Percentiles rank a stretch among this genome's conserved stretches.
Conservation (phyloP, 2,888 invertebrate species). For the Drosophila borealis region DNA sequence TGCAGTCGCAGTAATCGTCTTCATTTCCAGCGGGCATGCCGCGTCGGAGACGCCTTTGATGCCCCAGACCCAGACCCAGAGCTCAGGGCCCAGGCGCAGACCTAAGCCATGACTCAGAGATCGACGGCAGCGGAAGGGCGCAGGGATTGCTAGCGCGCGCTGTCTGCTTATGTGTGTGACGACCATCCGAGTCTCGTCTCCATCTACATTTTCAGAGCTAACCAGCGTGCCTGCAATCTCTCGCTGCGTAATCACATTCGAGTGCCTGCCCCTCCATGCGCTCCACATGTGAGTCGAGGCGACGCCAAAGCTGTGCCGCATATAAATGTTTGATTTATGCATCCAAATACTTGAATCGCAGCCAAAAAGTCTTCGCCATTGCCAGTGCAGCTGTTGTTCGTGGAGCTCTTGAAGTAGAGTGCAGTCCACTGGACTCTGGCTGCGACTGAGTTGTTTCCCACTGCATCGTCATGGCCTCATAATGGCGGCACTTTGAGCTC, state of each 20-base stretch:
- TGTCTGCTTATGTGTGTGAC: constrained; percentile 59
- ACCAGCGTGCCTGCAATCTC: constrained; percentile 71
- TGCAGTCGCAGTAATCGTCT: constrained; percentile 77
- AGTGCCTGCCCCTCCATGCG: constrained; percentile 60
- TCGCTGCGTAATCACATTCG: constrained; percentile 80
- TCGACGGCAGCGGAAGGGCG: constrained; percentile 28
- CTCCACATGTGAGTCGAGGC: constrained; percentile 72
- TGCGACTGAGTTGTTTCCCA: constrained; percentile 29
- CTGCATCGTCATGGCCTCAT: constrained; percentile 38
- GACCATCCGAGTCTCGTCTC: constrained; percentile 54
- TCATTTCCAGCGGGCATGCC: constrained; percentile 73
- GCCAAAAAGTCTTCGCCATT: constrained; percentile 80
- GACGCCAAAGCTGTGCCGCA: constrained; percentile 77
- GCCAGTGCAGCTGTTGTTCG: constrained; percentile 60
- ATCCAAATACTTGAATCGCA: constrained; percentile 82
- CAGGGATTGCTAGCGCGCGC: constrained; percentile 15
- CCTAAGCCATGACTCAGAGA: constrained; percentile 71
- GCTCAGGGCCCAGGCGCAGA: constrained; percentile 4
- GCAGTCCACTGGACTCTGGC: constrained; percentile 40
- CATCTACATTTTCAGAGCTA: constrained; percentile 32
- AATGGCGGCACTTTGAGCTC: constrained; percentile 80
- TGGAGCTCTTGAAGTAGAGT: constrained; percentile 26
- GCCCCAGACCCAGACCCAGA: constrained; percentile 32
- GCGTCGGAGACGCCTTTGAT: constrained; percentile 81
- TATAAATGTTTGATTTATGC: constrained; percentile 83